Evolutionary conservation across 2,113 vertebrate genomes (phyloP), one percentile per base, ranked within the genome.

Genomic region (Lynx canadensis): DNA sequence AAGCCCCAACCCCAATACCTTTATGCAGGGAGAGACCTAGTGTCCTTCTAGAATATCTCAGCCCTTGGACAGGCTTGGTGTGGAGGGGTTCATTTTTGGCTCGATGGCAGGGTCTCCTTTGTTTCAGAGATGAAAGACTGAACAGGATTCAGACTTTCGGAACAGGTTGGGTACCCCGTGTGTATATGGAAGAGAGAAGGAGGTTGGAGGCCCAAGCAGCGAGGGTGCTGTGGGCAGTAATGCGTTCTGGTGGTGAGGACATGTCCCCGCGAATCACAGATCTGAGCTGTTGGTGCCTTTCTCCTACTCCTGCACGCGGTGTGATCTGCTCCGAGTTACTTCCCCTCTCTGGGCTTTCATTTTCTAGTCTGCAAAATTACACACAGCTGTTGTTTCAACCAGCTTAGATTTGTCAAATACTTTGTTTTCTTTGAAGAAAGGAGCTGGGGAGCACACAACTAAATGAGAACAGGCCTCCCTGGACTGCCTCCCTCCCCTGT

Each of bases 41-140:
- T 8, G 21, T 65, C 41, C 48, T 76, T 68, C 69, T 65, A 31
- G 88, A 68, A 41, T 48, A 52, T 36, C n/a, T 52, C 23, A 19
- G 66, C 50, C 52, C 74, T 86, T 76, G 48, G 57, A 60, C 57
- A 23, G 57, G 60, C 33, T 65, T 50, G 52, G n/a, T 33, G 18
- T 33, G 18, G 60, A 52, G 48, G n/a, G 41, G 23, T 95, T 50
- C 69, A n/a, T 91, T 36, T 92, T 55, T 76, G 71, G 38, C n/a
- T 63, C 79, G 23, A 88, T 93, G 90, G 60, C 92, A 95, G 68
- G 33, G 92, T 96, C 82, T 95, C 36, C 96, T 89, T 96, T 95
- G 69, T 86, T 90, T 89, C 90, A 29, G 76, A 97, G 80, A n/a
- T 89, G 90, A 87, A 88, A 89, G 87, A 73, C 63, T 69, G 41